Percentiles rank a stretch among this genome's conserved stretches.
phyloP scores from a whole-genome alignment of 2,888 invertebrate genomes.

The Drosophila greeni region DNA sequence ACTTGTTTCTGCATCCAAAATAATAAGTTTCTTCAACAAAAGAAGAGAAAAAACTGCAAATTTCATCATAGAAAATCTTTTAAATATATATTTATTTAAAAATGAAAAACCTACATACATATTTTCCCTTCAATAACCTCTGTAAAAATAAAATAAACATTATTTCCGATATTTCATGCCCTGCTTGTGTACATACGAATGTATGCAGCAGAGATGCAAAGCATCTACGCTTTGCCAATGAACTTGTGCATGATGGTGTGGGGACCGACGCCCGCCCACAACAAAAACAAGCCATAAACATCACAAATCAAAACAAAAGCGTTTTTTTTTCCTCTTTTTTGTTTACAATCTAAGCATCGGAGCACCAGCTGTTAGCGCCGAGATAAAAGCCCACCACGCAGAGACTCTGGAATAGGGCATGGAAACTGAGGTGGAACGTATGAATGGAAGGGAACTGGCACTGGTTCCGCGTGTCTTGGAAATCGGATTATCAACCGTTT shows the following conservation, averaged over 20 bases:
- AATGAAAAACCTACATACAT: background rate
- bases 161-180: background rate
- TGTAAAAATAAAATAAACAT: background rate
- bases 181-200: background rate
- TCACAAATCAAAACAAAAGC: constrained; percentile 12
- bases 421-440: constrained; percentile 7
- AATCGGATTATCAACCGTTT: constrained; percentile 51
- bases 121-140: background rate
- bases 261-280: constrained; percentile 1
- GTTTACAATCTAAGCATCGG: constrained; percentile 21
- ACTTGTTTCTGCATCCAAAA: background rate
- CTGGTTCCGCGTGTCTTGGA: constrained; percentile 31
- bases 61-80: background rate
- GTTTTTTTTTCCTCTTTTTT: constrained; percentile 4
- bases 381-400: constrained; percentile 27
- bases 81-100: background rate
- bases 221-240: constrained; percentile 1
- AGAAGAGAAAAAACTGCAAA: too few species aligned
- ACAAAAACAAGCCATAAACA: constrained; percentile 3
- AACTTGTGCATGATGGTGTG: constrained; percentile 1
- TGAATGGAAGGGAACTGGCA: constrained; percentile 12
- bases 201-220: background rate
- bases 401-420: constrained; percentile 4
- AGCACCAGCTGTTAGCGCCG: constrained; percentile 27
- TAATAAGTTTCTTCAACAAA: background rate